A percentile compares a stretch with the other conserved stretches of the same genome.
Evolutionary conservation across 2,797 vertebrate species (phyloP).

Genomic region (Sebastes flavidus): DNA sequence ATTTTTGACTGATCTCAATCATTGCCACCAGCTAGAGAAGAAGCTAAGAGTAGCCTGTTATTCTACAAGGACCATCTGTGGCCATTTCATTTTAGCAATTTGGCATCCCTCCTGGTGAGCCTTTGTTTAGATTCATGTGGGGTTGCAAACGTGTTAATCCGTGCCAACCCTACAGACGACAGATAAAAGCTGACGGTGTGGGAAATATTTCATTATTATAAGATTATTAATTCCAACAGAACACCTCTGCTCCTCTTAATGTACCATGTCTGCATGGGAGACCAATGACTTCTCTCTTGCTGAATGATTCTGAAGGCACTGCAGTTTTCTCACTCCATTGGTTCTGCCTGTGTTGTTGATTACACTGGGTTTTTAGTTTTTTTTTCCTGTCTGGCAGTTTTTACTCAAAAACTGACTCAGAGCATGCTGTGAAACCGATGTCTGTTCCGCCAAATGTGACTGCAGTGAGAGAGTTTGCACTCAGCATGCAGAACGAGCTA

Average conservation of each 20-base stretch:
- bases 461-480: slow-evolving; percentile 23
- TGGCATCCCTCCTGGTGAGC: neutral
- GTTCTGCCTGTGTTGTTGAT: slow-evolving; percentile 23
- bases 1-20: neutral
- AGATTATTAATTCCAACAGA: slow-evolving; percentile 2
- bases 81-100: neutral
- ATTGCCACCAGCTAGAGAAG: neutral
- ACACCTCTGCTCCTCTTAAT: slow-evolving; percentile 4
- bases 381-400: neutral
- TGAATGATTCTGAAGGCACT: slow-evolving; percentile 28
- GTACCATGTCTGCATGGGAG: slow-evolving; percentile 17
- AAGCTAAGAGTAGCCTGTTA: neutral
- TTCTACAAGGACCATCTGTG: neutral
- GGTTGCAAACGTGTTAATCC: neutral
- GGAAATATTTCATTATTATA: neutral
- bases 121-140: neutral
- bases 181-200: neutral
- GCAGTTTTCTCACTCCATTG: slow-evolving; percentile 24
- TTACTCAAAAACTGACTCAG: slow-evolving; percentile 5
- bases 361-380: neutral
- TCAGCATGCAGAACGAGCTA: slow-evolving; percentile 18
- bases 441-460: slow-evolving; percentile 25
- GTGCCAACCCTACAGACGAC: neutral
- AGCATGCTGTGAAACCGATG: slow-evolving; percentile 34
- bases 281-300: slow-evolving; percentile 12